Evolutionary conservation across 2,888 invertebrate species (phyloP).

Genomic region (Erebia aethiops): DNA sequence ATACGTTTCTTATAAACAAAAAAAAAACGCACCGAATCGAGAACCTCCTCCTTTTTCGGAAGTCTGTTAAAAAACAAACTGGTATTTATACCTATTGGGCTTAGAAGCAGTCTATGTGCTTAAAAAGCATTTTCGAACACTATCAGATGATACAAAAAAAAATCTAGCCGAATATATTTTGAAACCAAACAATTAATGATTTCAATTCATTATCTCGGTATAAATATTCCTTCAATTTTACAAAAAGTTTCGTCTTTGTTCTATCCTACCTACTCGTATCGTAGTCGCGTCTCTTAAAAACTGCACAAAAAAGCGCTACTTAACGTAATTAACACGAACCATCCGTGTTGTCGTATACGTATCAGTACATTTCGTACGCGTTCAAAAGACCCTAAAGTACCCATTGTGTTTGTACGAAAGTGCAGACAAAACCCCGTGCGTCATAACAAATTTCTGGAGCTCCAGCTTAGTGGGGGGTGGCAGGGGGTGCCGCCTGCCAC

Average conservation of each 20-base stretch:
- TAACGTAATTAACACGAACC: slow-evolving; percentile 23
- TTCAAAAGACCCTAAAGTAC: slow-evolving; percentile 39
- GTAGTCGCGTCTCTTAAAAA: neutral
- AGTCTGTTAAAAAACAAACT: too few species aligned
- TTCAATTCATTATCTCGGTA: neutral
- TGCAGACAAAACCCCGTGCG: slow-evolving; percentile 73
- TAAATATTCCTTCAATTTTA: neutral
- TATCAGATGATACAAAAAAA: too few species aligned
- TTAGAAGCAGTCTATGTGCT: too few species aligned
- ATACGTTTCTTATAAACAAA: too few species aligned
- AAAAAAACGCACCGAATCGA: too few species aligned
- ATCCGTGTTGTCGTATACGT: slow-evolving; percentile 17
- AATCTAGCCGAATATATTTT: too few species aligned
- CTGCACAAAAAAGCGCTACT: slow-evolving; percentile 15
- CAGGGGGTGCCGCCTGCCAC: slow-evolving; percentile 52
- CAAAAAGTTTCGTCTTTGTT: neutral
- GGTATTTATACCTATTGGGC: too few species aligned
- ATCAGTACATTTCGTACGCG: slow-evolving; percentile 23
- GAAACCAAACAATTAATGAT: too few species aligned
- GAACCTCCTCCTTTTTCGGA: too few species aligned
- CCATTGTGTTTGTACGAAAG: slow-evolving; percentile 54
- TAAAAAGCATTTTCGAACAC: too few species aligned
- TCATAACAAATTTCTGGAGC: slow-evolving; percentile 81
- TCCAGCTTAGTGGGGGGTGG: slow-evolving; percentile 67
- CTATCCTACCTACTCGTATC: neutral